Evolutionary conservation across 2,113 vertebrate genomes (phyloP), one percentile per base, ranked within the genome.

Genomic region (Craseonycteris thonglongyai): DNA sequence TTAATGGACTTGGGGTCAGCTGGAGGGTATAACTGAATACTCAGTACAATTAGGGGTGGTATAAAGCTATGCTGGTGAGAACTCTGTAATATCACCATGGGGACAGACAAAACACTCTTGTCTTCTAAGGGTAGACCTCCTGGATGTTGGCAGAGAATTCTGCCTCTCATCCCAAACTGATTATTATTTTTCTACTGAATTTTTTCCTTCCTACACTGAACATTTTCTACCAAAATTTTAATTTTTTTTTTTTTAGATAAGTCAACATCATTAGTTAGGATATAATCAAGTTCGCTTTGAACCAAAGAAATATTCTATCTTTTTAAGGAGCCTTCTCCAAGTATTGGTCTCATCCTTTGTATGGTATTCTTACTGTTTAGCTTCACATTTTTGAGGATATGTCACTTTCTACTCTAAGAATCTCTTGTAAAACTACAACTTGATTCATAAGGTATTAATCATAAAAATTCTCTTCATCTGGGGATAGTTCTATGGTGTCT

Each of bases 201-300:
- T 47, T 65, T 83, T 56, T 30, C 22, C 33, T 84, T 88, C 13
- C 42, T 71, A 95, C 3, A 45, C 19, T 51, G 18, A 80, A 45
- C n/a, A 51, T 87, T 84, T 65, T 66, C 35, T 68, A 65, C 26
- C 54, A 92, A 84, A 80, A 86, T 42, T 86, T 47, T 35, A 16
- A 81, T 69, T 85, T 85, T 35, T 88, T 82, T 69, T 85, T 85
- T 35, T 88, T 82, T 54, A 92, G 38, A n/a, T 90, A 85, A 15
- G 42, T n/a, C 54, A 90, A 68, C 42, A 58, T 4, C n/a, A 63
- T 66, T 59, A 84, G 58, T 71, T 81, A 93, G 16, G n/a, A 33
- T 56, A 81, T 1, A 89, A 76, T 85, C 40, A 86, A 90, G 38
- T 84, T 80, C 90, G 61, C 58, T 83, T 65, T 51, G 16, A 18